Evolutionary conservation across 2,113 vertebrate species (phyloP), one percentile per base, ranked within the genome.

Genomic region (Candoia aspera): DNA sequence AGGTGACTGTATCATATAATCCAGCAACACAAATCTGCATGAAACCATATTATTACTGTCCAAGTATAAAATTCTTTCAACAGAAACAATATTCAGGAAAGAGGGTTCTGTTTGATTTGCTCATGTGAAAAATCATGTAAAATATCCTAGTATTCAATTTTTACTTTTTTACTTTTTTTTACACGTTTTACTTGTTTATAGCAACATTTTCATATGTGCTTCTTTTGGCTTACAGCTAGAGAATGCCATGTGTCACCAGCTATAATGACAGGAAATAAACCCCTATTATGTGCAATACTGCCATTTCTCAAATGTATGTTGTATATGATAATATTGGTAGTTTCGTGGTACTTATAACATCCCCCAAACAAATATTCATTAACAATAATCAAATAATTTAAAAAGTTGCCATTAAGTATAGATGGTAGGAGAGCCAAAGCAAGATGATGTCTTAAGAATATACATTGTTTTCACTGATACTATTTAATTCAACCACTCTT

Each of bases 301-400:
- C 54, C 88, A 88, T 91, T 88, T 85, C 19, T 37, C 93, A 94
- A 95, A 93, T 57, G 1, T 93, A 13, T 5, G 93, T 73, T 24
- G 33, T 2, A 93, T 2, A 54, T 3, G 90, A 87, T 9, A 92
- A 46, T 6, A 91, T 60, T 24, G 19, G 42, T 1, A 86, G 1
- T 59, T 58, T 49, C 49, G 91, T 55, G 88, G 37, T 0, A 59
- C 6, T 2, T 4, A 84, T 4, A 91, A 87, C 46, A 37, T 88
- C 37, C 23, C 73, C 55, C 8, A 88, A 46, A 85, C 62, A 79
- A 89, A 54, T 62, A 54, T 84, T 83, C n/a, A 2, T 83, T 88
- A 59, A 49, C 68, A 42, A 33, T 64, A 49, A 42, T 59, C 26
- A 89, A 60, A 88, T 8, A 85, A 92, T 64, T 19, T 23, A 19